Conservation (phyloP, 2,888 invertebrate genomes). For the Aromia moschata region DNA sequence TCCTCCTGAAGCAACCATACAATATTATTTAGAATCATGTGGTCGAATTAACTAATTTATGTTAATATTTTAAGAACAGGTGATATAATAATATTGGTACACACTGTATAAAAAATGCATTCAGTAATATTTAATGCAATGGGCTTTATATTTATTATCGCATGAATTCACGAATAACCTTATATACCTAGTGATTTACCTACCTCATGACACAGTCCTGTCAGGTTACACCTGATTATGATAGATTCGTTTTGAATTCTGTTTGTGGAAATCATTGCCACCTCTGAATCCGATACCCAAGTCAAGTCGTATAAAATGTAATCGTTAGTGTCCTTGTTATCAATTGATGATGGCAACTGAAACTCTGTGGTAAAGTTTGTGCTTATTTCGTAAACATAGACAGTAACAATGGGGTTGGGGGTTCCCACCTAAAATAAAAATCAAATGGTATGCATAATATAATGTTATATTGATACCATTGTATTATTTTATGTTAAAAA, state of each 20-base stretch:
- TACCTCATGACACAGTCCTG: constrained; percentile 42
- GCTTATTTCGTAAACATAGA: constrained; percentile 71
- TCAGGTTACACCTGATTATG: constrained; percentile 43
- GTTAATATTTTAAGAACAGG: too few species aligned
- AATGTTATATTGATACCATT: too few species aligned
- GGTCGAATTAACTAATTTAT: too few species aligned
- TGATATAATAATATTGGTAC: too few species aligned
- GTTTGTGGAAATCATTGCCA: constrained; percentile 84
- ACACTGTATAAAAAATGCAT: too few species aligned
- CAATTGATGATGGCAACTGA: constrained; percentile 54
- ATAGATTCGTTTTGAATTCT: constrained; percentile 77
- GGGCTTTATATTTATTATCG: too few species aligned
- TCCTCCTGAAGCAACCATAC: constrained; percentile 59
- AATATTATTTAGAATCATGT: too few species aligned
- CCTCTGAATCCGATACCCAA: constrained; percentile 76
- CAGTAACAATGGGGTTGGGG: constrained; percentile 75
- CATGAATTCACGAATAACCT: too few species aligned
- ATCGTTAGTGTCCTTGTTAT: constrained; percentile 69
- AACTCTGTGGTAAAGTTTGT: constrained; percentile 34
- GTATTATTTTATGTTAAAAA: too few species aligned
- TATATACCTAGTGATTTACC: too few species aligned
- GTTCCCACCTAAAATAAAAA: constrained; percentile 72
- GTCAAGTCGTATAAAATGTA: constrained; percentile 75
- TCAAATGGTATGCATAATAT: too few species aligned
- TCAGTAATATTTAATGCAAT: too few species aligned